A percentile compares a stretch with the other conserved stretches of the same genome.
Evolutionary conservation across 2,797 vertebrate species (phyloP).

Genomic region (Danio tinwini): DNA sequence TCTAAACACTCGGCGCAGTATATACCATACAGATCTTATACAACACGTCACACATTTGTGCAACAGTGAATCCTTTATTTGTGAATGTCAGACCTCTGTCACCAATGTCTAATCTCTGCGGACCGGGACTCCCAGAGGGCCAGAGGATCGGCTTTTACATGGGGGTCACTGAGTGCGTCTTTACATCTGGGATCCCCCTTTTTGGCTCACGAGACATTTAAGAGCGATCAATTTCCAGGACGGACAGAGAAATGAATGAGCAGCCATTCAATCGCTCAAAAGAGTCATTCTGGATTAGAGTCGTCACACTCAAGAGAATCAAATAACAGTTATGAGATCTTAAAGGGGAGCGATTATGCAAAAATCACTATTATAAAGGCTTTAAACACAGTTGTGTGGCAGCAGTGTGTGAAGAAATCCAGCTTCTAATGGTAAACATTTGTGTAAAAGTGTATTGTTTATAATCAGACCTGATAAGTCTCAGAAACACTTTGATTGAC

Average conservation of each 20-base stretch:
- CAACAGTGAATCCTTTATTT: constrained; percentile 31
- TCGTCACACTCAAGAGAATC: neutral
- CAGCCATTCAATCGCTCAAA: neutral
- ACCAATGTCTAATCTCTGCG: constrained; percentile 14
- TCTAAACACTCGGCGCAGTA: neutral
- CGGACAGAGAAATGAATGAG: neutral
- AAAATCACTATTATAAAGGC: too few species aligned
- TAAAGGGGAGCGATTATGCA: too few species aligned
- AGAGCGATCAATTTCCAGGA: neutral
- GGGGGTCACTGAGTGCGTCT: constrained; percentile 7
- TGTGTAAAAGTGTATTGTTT: too few species aligned
- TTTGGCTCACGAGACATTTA: constrained; percentile 25
- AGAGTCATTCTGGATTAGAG: neutral
- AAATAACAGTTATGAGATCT: constrained; percentile 49
- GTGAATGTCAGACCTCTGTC: constrained; percentile 12
- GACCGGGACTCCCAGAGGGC: neutral
- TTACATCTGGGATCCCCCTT: constrained; percentile 26
- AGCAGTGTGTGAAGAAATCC: too few species aligned
- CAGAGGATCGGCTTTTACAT: neutral
- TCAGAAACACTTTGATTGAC: too few species aligned
- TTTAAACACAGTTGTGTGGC: too few species aligned
- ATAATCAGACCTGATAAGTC: too few species aligned
- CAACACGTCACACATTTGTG: neutral
- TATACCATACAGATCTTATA: neutral
- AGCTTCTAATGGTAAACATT: too few species aligned